Evolutionary conservation across 2,888 invertebrate species (phyloP).

Genomic region (Metopia argyrocephala): DNA sequence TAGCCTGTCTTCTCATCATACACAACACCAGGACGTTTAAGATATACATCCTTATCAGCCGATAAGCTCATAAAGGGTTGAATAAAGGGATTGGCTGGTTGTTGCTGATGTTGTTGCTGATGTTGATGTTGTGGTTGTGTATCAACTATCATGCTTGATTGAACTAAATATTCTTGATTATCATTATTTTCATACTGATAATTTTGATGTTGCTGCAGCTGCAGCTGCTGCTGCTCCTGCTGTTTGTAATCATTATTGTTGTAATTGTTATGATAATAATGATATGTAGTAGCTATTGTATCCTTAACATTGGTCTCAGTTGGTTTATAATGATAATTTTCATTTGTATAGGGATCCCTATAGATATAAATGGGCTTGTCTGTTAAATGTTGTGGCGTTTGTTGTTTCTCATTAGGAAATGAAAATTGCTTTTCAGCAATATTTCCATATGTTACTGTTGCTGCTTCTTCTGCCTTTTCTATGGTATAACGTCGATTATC

Average conservation of each 20-base stretch:
- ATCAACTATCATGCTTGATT: slow-evolving; percentile 72
- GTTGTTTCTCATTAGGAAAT: slow-evolving; percentile 64
- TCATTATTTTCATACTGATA: too few species aligned
- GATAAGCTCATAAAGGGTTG: slow-evolving; percentile 49
- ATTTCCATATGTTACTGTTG: slow-evolving; percentile 31
- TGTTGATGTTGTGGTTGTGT: slow-evolving; percentile 43
- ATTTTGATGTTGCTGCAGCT: slow-evolving; percentile 64
- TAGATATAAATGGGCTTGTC: slow-evolving; percentile 73
- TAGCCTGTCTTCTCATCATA: slow-evolving; percentile 70
- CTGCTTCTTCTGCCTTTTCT: slow-evolving; percentile 15
- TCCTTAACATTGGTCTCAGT: slow-evolving; percentile 57
- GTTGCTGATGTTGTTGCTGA: slow-evolving; percentile 13
- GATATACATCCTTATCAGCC: slow-evolving; percentile 57
- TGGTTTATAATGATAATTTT: slow-evolving; percentile 69
- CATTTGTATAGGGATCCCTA: slow-evolving; percentile 73
- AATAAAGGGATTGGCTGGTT: slow-evolving; percentile 18
- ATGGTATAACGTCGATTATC: slow-evolving; percentile 54
- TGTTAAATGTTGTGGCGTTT: slow-evolving; percentile 68
- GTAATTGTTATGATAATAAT: slow-evolving; percentile 60
- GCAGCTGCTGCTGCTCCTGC: slow-evolving; percentile 44
- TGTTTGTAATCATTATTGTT: slow-evolving; percentile 47
- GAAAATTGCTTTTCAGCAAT: slow-evolving; percentile 56
- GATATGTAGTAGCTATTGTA: neutral
- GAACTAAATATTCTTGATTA: slow-evolving; percentile 73
- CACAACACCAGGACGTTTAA: slow-evolving; percentile 72